Base-by-base conservation (phyloP, 1,140 invertebrate genomes). In the Druon quercuslanigerum region DNA sequence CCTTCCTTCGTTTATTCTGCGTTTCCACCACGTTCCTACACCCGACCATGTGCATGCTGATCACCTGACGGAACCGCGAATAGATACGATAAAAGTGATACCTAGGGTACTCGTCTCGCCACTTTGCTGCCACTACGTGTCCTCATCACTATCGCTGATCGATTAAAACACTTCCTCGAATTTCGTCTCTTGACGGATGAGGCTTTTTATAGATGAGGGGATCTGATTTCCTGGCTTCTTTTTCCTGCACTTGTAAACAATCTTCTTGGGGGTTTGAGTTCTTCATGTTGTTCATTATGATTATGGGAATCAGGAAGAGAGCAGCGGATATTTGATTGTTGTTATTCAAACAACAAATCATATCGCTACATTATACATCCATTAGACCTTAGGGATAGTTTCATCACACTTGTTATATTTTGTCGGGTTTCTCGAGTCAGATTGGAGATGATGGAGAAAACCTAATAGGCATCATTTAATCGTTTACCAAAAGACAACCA, bases 51-150 rank as follows among this genome's bases (percentile, higher is more conserved):
- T 40, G 73, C 51, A 76, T 57, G 79, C 74, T 80, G 74, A 80
- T 76, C 76, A 76, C 72, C 52, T 50, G 74, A 76, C 74, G 71
- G 71, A 71, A 57, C 51, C 51, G 73, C 20, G 54, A 50, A 72
- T 72, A 50, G 25, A 51, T 72, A 74, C 33, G 17, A 74, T 52
- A 74, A 74, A 20, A 54, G 19, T 72, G 14, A 46, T 46, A 46
- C 40, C 12, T n/a, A 72, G 50, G 17, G 71, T 72, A 46, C 40
- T 46, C 40, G 40, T 20, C 52, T 54, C 52, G 52, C 52, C 52
- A 54, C 52, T 54, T 54, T 54, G 52, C 52, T 57, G 1, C 56
- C 56, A 57, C 56, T 25, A 33, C 19, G 25, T 57, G 17, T 57
- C 19, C 52, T 17, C 33, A 25, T 73, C 20, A 73, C 71, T n/a